Percentiles rank a stretch among this genome's conserved stretches.
These are phyloP conservation scores for Heliconius congener DNA, from an alignment of 1,140 invertebrate species.

Conservation along the genomic window DNA sequence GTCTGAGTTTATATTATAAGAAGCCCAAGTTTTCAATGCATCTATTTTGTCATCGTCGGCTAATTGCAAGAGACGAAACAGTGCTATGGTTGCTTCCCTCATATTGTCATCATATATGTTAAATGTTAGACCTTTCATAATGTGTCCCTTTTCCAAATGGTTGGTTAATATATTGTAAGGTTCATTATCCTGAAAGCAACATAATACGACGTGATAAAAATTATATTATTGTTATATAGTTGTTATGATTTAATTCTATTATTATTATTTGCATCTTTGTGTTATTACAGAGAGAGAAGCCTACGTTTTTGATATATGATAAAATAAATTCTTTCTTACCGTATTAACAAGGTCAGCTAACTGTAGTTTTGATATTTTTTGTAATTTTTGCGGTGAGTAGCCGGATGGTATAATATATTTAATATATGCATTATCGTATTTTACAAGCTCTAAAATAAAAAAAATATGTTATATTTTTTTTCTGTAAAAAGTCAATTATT, in stretches of 20 bases:
- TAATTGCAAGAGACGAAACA: conserved; percentile 58
- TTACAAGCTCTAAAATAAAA: conserved; percentile 47
- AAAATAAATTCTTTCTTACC: conserved; percentile 37
- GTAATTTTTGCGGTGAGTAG: conserved; percentile 45
- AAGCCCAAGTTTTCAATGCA: conserved; percentile 50
- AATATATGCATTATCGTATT: conserved; percentile 47
- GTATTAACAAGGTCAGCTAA: conserved; percentile 46
- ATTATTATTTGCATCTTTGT: too few relatives aligned
- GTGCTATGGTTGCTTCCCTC: conserved; percentile 59
- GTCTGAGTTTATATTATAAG: conserved; percentile 56
- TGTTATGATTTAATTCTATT: too few relatives aligned
- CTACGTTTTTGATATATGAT: not conserved
- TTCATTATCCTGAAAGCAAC: conserved; percentile 52
- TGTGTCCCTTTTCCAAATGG: conserved; percentile 55
- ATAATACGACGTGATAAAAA: too few relatives aligned
- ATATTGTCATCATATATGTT: conserved; percentile 69
- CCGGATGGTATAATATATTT: conserved; percentile 56
- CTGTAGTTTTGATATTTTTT: conserved; percentile 39
- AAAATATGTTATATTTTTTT: not conserved
- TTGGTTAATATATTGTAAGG: conserved; percentile 50
- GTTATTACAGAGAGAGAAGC: too few relatives aligned
- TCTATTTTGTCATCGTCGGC: conserved; percentile 45
- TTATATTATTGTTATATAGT: too few relatives aligned
- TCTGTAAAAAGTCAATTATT: not conserved
- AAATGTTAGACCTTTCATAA: conserved; percentile 61